Conservation (phyloP, 2,888 invertebrate genomes). For the Clepsis dumicolana region DNA sequence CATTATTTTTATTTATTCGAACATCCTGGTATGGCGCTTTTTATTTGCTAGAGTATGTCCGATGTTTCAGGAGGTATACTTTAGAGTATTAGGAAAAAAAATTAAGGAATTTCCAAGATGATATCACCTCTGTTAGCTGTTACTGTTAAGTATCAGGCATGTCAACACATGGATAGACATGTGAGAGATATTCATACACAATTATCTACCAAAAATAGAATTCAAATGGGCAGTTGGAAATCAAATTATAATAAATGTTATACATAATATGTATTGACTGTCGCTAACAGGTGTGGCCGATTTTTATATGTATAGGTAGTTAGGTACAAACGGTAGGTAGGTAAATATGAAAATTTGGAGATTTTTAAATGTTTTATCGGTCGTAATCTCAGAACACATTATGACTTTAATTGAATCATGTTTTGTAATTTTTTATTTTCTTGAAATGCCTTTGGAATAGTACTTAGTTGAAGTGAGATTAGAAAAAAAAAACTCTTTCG, state of each 20-base stretch:
- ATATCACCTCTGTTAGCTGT: conserved; percentile 26
- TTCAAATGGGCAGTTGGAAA: conserved; percentile 17
- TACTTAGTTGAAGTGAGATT: no score
- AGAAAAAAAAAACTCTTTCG: conserved; percentile 36
- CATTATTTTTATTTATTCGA: neutral
- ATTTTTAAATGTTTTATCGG: neutral
- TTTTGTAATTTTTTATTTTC: no score
- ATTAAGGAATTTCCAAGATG: conserved; percentile 25
- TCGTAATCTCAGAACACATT: no score
- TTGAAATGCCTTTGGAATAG: no score
- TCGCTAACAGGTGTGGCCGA: conserved; percentile 2
- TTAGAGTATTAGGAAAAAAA: no score
- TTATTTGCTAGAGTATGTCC: neutral
- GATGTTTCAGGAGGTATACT: neutral
- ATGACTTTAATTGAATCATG: no score
- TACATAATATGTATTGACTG: no score
- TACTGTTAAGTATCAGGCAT: no score
- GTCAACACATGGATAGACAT: conserved; percentile 12
- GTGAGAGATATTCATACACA: conserved; percentile 11
- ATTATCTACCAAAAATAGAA: conserved; percentile 18
- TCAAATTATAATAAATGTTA: neutral
- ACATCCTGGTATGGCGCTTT: neutral
- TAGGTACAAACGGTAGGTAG: neutral
- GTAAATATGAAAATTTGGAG: neutral
- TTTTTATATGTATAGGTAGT: neutral